Evolutionary conservation across 2,888 invertebrate genomes (phyloP).

Genomic region (Caenorhabditis macrosperma): DNA sequence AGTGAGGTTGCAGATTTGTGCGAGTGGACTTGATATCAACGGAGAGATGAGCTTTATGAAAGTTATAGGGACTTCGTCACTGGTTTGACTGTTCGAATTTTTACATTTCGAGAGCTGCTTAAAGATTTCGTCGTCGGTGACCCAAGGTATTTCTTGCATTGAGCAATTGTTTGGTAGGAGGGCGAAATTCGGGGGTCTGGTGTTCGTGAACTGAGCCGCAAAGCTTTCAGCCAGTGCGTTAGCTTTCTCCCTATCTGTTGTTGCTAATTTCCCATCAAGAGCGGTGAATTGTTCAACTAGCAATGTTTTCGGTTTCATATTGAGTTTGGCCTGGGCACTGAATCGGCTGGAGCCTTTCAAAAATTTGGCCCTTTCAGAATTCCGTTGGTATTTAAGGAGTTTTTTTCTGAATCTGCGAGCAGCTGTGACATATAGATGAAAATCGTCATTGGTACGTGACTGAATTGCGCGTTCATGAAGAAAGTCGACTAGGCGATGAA

Average conservation of each 20-base stretch:
- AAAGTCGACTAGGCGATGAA: not conserved
- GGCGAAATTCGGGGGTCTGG: not conserved
- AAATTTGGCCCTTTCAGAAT: not conserved
- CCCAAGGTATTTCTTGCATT: not conserved
- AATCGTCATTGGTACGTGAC: not conserved
- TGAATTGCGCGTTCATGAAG: not conserved
- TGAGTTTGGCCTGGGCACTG: not conserved
- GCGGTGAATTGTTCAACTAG: too few relatives aligned
- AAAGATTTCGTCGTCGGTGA: slow-evolving; percentile 9
- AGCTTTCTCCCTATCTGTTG: not conserved
- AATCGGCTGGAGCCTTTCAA: not conserved
- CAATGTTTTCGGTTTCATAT: not conserved
- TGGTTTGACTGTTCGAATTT: not conserved
- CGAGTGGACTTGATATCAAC: not conserved
- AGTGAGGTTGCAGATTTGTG: slow-evolving; percentile 20
- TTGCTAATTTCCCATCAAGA: not conserved
- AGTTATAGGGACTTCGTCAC: slow-evolving; percentile 12
- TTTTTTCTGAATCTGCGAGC: slow-evolving; percentile 7
- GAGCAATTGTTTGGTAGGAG: not conserved
- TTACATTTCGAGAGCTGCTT: not conserved
- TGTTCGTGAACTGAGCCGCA: not conserved
- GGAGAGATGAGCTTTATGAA: slow-evolving; percentile 14
- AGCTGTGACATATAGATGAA: not conserved
- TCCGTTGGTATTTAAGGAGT: slow-evolving; percentile 4
- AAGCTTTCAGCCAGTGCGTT: not conserved